phyloP scores from a whole-genome alignment of 2,888 invertebrate species.

The Netelia fuscicornis region DNA sequence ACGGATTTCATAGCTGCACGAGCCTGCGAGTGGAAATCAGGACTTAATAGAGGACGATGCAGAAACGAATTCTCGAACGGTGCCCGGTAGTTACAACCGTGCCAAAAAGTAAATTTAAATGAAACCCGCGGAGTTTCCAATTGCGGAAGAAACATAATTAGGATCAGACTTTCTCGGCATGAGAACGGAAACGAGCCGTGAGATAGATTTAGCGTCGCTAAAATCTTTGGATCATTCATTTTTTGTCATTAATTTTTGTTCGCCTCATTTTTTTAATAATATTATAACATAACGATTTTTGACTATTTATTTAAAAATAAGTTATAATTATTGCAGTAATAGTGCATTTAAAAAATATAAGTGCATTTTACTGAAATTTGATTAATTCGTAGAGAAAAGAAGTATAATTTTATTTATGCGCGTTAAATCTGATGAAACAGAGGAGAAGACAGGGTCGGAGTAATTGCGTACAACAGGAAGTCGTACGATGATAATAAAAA shows the following conservation, averaged over 20 bases:
- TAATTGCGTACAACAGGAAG: constrained; percentile 24
- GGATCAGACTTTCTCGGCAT: constrained; percentile 14
- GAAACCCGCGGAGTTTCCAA: constrained; percentile 20
- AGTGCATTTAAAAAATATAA: too few relatives aligned
- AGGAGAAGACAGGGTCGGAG: neutral
- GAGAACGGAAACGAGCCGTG: neutral
- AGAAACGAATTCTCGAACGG: constrained; percentile 20
- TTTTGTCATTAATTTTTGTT: neutral
- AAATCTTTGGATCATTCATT: neutral
- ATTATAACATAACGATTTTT: too few relatives aligned
- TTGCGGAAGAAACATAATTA: constrained; percentile 24
- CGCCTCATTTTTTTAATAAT: neutral
- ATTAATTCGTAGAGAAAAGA: too few relatives aligned
- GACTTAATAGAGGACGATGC: constrained; percentile 73
- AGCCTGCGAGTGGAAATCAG: constrained; percentile 73
- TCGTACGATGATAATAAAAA: constrained; percentile 35
- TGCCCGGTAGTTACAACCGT: constrained; percentile 26
- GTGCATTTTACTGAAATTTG: too few relatives aligned
- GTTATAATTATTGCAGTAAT: too few relatives aligned
- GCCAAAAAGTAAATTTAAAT: constrained; percentile 52
- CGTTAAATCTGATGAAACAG: neutral
- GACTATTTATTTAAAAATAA: too few relatives aligned
- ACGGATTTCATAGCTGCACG: constrained; percentile 73
- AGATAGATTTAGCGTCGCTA: neutral
- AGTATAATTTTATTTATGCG: too few relatives aligned